Evolutionary conservation across 1,140 invertebrate genomes (phyloP), one percentile per base, ranked within the genome.

Genomic region (Panagrolaimus sp.): DNA sequence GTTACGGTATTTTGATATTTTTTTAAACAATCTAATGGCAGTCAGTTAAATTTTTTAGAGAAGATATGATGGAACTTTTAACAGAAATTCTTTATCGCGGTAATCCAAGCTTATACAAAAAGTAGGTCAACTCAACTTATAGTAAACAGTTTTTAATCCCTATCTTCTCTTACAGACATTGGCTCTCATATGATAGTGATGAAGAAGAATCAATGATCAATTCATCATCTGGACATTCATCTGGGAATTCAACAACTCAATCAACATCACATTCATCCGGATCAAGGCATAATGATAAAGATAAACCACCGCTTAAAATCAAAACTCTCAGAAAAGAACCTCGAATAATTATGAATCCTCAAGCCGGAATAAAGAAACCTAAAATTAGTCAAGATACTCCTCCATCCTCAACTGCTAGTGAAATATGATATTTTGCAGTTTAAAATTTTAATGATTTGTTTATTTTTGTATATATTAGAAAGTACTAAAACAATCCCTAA

Each of bases 51-150:
- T 63, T 72, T n/a, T n/a, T 31, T 42, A 72, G 71, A 45, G 71
- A 73, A 68, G 71, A 72, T 31, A 67, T 72, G n/a, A 16, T 25
- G n/a, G 71, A 72, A 20, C 64, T 72, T n/a, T 73, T 72, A n/a
- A 45, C n/a, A 16, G 71, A 72, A 27, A 73, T 72, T 46, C 14
- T 74, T 20, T 68, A 71, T 44, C 51, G 13, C 7, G 27, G 72
- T 42, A 72, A 77, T 51, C 61, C 38, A 38, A 31, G n/a, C n/a
- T 16, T 57, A 1, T 57, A 57, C 27, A 27, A 57, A 20, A 20
- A 57, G 51, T 57, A 27, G 27, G 51, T 57, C 27, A 25, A n/a
- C 27, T 57, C 27, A 27, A 25, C 11, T 20, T 57, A 1, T 57
- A 20, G n/a, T 57, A 31, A 62, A 11, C 4, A 5, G 0, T 16